Evolutionary conservation across 2,113 vertebrate species (phyloP), one percentile per base, ranked within the genome.

Genomic region (Xyliphius kryptos): DNA sequence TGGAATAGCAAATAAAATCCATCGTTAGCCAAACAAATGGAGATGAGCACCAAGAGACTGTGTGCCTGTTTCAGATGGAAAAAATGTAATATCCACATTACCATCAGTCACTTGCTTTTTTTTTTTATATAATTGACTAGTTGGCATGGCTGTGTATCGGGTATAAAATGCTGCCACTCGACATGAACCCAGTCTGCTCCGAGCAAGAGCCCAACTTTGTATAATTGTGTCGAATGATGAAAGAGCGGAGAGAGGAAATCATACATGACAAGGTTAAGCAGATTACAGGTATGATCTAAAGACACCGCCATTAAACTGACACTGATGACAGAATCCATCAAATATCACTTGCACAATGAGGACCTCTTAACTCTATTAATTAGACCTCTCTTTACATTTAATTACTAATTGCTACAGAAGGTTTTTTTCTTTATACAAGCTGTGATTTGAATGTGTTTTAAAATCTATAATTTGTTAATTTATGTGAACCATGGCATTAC

Each of bases 341-440:
- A 26, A 71, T 71, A 76, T 67, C 61, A 76, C 81, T 68, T 55
- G 17, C 51, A 67, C 74, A 80, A 81, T 26, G 40, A 76, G 69
- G 41, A 48, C 53, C n/a, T 57, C 17, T 61, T 61, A 57, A 32
- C 49, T 68, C 32, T 38, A 70, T n/a, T n/a, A 56, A 49, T 61
- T 20, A 43, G 57, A 46, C 44, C 36, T 64, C 66, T n/a, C 17
- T 55, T 15, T 48, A 62, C 20, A 17, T 47, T 12, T 37, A 56
- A 48, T 64, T 32, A 36, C 62, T 47, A 11, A 19, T 36, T 10
- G 15, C 7, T 17, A 19, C 36, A 22, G 19, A 13, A 5, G 17
- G 12, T 6, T 6, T 20, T 37, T 50, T n/a, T n/a, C n/a, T n/a
- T n/a, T n/a, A n/a, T n/a, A n/a, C n/a, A n/a, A n/a, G n/a, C n/a